Evolutionary conservation across 2,113 vertebrate genomes (phyloP), one percentile per base, ranked within the genome.

Genomic region (Grammomys dolichurus): DNA sequence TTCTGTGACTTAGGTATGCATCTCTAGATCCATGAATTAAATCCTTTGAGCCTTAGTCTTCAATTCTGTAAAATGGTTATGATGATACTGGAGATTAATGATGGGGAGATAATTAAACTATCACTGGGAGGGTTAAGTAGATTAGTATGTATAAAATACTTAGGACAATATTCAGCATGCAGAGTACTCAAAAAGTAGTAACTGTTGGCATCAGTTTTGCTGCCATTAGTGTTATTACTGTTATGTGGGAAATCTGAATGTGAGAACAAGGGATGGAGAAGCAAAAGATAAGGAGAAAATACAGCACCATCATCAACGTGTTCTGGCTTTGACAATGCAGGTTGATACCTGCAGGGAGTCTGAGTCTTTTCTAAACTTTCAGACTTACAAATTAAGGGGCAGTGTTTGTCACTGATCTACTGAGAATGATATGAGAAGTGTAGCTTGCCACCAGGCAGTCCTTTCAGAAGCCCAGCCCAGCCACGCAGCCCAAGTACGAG

Each of bases 1-100:
- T 93, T 24, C 28, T 90, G 73, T 65, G 7, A 54, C 58, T 73
- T 60, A 88, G 56, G 22, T 87, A 28, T 92, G 48, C 94, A 77
- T 11, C 24, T 89, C 69, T 89, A 54, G 54, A 51, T 63, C 91
- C 75, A 56, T 95, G 87, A 72, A 77, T 95, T 92, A 77, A 89
- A 76, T 31, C 69, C n/a, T 72, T 33, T 81, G 19, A 84, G 54
- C 40, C 54, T 93, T 77, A 60, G 51, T 91, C 91, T 89, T 93
- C 36, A 82, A 48, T 3, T 92, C 72, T 94, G 20, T 91, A 82
- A 86, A 86, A 87, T 73, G 58, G n/a, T 81, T 20, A 43, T 82
- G 67, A 40, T 86, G 89, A 76, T 92, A 67, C 11, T 73, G 10
- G 56, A 63, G 46, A 2, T 48, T 87, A 91, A 73, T 87, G 73